Evolutionary conservation across 2,797 vertebrate species (phyloP), one percentile per base, ranked within the genome.

Genomic region (Sciurus vulgaris): DNA sequence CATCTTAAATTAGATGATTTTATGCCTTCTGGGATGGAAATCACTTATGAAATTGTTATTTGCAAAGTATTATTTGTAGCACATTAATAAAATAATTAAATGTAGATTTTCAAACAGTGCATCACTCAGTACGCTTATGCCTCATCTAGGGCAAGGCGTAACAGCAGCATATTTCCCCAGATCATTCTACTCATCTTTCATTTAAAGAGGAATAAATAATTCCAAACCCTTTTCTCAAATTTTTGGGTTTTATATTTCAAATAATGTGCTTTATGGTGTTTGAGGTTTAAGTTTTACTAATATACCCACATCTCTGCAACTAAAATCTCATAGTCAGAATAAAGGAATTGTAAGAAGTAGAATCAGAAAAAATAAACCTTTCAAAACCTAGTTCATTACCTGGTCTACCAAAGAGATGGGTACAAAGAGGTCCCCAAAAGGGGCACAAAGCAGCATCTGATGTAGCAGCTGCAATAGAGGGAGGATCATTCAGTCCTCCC

Each of bases 1-100:
- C 44, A 76, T 67, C 89, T 79, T 86, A 96, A 95, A 81, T 95
- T 88, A 77, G 92, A 33, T 84, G 67, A 91, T 94, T 94, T 91
- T 95, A 61, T 88, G 54, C 59, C 18, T 97, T 97, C 14, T 17
- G 51, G 26, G 49, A 30, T 74, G 61, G 0, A 89, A n/a, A 69
- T 0, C 47, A 82, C 76, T 92, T 94, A 93, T 49, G 85, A 97
- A 94, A 94, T 22, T 61, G 63, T 85, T 73, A 78, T 59, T 86
- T 77, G 11, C 77, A 56, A 96, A 77, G n/a, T 67, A 93, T 70
- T 92, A 91, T 35, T 89, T 47, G 20, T 35, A 63, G 63, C 81
- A 89, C 89, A 59, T 72, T 94, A 83, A 90, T 85, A 78, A 93
- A 91, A 94, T 67, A 54, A 65, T 67, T 41, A 17, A 49, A 49